Evolutionary conservation across 1,140 invertebrate genomes (phyloP).

Genomic region (Acromyrmex echinatior): DNA sequence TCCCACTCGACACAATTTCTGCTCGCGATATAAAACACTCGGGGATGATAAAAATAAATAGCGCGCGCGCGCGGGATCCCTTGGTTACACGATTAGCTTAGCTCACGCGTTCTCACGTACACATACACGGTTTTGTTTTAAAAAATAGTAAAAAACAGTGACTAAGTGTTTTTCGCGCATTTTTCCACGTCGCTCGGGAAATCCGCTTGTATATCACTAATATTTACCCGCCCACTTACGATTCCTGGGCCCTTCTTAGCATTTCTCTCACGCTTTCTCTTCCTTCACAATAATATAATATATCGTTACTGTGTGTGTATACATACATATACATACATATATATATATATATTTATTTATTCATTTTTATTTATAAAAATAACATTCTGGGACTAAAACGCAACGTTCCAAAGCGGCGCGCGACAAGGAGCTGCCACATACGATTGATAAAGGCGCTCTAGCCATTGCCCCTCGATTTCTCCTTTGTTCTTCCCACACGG

Average conservation of each 20-base stretch:
- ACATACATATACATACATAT: constrained; percentile 78
- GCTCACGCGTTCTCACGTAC: constrained; percentile 80
- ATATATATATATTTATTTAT: constrained; percentile 56
- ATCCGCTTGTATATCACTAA: constrained; percentile 79
- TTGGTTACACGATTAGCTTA: constrained; percentile 82
- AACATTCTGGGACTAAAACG: constrained; percentile 81
- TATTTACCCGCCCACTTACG: constrained; percentile 42
- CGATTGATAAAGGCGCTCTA: constrained; percentile 74
- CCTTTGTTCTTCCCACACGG: constrained; percentile 35
- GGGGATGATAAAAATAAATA: constrained; percentile 85
- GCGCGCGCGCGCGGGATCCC: constrained; percentile 82
- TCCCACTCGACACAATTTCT: constrained; percentile 58
- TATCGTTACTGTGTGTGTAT: constrained; percentile 82
- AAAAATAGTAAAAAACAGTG: constrained; percentile 87
- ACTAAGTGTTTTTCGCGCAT: constrained; percentile 83
- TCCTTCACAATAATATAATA: constrained; percentile 67
- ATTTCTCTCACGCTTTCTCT: constrained; percentile 63
- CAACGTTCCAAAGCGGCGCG: constrained; percentile 77
- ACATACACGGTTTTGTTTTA: constrained; percentile 78
- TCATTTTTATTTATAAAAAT: constrained; percentile 84
- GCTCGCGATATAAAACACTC: constrained; percentile 69
- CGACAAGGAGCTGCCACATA: constrained; percentile 71
- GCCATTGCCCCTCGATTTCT: constrained; percentile 46
- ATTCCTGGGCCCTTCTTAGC: constrained; percentile 46
- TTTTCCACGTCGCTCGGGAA: constrained; percentile 81